Percentiles rank a stretch among this genome's conserved stretches.
Evolutionary conservation across 2,113 vertebrate genomes (phyloP).

Genomic region (Mandrillus leucophaeus): DNA sequence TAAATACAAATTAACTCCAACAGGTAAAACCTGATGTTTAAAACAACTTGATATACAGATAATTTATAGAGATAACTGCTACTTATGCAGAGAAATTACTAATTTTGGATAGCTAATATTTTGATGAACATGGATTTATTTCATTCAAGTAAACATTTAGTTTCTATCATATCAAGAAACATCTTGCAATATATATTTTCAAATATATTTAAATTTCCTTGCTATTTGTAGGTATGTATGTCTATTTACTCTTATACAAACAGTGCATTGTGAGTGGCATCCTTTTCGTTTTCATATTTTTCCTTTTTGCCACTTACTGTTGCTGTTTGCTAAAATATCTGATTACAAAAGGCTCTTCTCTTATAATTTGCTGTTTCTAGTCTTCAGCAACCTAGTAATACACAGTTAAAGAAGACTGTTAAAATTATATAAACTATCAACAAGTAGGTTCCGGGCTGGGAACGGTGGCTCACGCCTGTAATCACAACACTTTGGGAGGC

Average conservation of each 20-base stretch:
- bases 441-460: neutral
- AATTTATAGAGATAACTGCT: neutral
- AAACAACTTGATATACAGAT: neutral
- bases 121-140: neutral
- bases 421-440: neutral
- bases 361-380: neutral
- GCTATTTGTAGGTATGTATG: neutral
- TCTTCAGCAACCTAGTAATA: neutral
- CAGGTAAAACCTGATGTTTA: neutral
- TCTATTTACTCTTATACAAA: neutral
- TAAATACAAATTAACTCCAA: neutral
- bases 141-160: neutral
- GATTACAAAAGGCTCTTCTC: neutral
- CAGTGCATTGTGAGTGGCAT: neutral
- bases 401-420: neutral
- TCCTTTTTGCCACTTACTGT: neutral
- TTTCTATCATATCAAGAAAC: conserved; percentile 9
- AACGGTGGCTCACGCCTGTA: no score
- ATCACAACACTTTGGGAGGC: no score
- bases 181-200: neutral
- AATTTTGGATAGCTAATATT: neutral
- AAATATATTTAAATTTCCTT: conserved; percentile 24
- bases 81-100: neutral
- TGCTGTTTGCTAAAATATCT: neutral
- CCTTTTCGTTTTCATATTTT: neutral